Conservation (phyloP, 2,888 invertebrate species). For the Aphidius colemani region DNA sequence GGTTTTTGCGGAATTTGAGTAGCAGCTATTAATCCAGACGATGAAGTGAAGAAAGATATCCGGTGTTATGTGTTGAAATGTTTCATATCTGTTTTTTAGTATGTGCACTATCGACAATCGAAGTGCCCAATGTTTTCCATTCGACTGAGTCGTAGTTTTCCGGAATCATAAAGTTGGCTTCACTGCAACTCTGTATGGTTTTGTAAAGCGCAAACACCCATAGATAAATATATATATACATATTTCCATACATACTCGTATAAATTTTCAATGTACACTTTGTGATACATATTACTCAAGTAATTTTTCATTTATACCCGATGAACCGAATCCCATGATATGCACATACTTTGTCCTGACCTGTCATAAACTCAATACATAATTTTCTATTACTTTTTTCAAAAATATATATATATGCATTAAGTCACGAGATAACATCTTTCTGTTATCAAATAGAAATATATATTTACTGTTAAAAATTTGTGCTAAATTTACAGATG, state of each 20-base stretch:
- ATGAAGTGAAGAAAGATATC: conserved; percentile 22
- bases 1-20: conserved; percentile 20
- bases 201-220: neutral
- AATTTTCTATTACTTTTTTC: neutral
- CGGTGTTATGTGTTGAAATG: neutral
- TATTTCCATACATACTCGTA: conserved; percentile 4
- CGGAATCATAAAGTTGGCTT: conserved; percentile 38
- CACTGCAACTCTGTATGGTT: conserved; percentile 23
- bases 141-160: conserved; percentile 37
- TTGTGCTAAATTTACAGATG: too few species aligned
- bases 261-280: conserved; percentile 20
- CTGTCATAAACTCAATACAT: neutral
- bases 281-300: conserved; percentile 32
- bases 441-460: too few species aligned
- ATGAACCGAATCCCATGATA: conserved; percentile 31
- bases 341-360: neutral
- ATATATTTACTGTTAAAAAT: too few species aligned
- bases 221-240: neutral
- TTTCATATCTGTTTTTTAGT: conserved; percentile 3
- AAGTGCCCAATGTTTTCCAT: conserved; percentile 40
- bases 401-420: neutral
- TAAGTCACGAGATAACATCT: too few species aligned
- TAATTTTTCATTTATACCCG: conserved; percentile 42
- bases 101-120: conserved; percentile 25
- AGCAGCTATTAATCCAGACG: conserved; percentile 21